Base-by-base conservation (phyloP, 1,140 invertebrate species). In the Hyles vespertilio region DNA sequence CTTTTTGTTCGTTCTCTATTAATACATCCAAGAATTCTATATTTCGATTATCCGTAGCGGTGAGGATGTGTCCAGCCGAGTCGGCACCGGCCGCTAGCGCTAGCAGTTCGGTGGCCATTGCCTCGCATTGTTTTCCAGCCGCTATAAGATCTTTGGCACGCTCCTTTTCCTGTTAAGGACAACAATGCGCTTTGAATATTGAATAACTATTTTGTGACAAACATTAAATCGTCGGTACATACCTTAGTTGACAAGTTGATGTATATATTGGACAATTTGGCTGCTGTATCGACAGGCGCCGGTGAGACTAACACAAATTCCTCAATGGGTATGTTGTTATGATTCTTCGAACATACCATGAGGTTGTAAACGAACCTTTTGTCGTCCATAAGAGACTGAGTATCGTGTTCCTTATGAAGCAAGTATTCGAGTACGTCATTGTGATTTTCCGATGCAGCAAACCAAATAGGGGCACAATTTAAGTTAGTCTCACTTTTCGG, bases 1-100 rank as follows among this genome's bases (percentile, higher is more conserved):
- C 97, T 84, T 99, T 99, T 79, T 99, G 98, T 85, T 99, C 98
- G 80, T 98, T 98, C 87, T 99, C 98, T 67, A 99, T 99, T 5
- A 99, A 91, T 0, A 99, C 97, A 82, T 99, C 98, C 45, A 99
- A 90, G 87, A 99, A 98, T 77, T 98, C 97, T 44, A 97, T 94
- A 70, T 97, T 98, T 61, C 96, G 90, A 47, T 96, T 92, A 80
- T 99, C 98, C 53, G 96, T 96, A 51, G 98, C 96, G 46, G 96
- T 96, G 33, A 99, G 90, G 49, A 99, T 94, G 68, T 96, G 92
- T 0, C 97, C 97, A 2, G 98, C 96, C 32, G 97, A 98, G 86
- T 98, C 97, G 0, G 96, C 94, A 22, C 96, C 97, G 5, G 98
- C 96, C 0, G 98, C 97, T 59, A 99, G 91, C 3, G 98, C 96